Base-by-base conservation (phyloP, 2,113 vertebrate genomes). In the Brachionichthys hirsutus region DNA sequence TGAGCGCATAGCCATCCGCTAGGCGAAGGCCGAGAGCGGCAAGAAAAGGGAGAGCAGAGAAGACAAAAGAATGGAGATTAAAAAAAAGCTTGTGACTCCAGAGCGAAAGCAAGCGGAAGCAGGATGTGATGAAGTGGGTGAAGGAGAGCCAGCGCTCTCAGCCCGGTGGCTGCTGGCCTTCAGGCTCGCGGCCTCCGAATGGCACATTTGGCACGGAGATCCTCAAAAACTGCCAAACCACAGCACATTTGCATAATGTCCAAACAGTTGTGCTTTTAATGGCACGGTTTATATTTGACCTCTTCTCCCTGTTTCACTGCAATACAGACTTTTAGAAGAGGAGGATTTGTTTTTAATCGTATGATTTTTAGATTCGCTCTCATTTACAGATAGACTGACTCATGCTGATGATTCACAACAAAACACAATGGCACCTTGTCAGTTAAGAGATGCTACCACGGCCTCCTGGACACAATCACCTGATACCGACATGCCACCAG, bases 181-280 rank as follows among this genome's bases (percentile, higher is more conserved):
- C 78, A 86, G 75, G 66, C 64, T 68, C 70, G 62, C 62, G 47
- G 38, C 45, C 75, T 78, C 73, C 9, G 42, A 85, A 67, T 73
- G 78, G 24, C 77, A 79, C 63, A 55, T 88, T 85, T 87, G 77
- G 62, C 70, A 81, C 40, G 6, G 57, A 80, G 55, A 38, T 81
- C 63, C 66, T 78, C 66, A 57, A 16, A 83, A 30, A 8, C 24
- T 30, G 24, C 5, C 24, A 30, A 30, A 70, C 68, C 45, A 13
- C 20, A 15, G 35, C 42, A 43, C 40, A 34, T 56, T 73, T 75
- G 19, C 17, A 61, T 65, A 61, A 63, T 54, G 50, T 69, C 47
- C 34, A 18, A 52, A 51, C 67, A 57, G 57, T 50, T 67, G 66
- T 1, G 65, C 17, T 54, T 34, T 8, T 43, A 68, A 71, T 40